Base-by-base conservation (phyloP, 2,888 invertebrate species). In the Panorpa germanica region DNA sequence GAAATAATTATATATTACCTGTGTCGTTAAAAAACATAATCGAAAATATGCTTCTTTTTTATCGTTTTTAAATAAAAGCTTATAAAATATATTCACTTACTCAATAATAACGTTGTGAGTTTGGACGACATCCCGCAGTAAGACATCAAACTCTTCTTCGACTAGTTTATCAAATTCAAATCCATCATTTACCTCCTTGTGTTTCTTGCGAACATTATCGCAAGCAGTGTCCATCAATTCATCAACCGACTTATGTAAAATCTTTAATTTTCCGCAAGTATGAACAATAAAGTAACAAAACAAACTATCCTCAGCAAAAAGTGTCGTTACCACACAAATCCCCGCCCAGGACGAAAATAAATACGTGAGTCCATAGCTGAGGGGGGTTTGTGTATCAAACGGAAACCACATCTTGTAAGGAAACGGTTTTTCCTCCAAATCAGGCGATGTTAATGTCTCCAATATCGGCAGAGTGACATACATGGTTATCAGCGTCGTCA, bases 351-450 rank as follows among this genome's bases (percentile, higher is more conserved):
- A 43, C 0, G 53, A 52, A 28, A 52, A 49, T 3, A 50, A 31
- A 28, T 53, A 53, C 2, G 53, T 53, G 4, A 48, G 11, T 3
- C 41, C 35, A 37, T 54, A 53, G 12, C 33, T 31, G 3, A 15
- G 2, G 16, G 41, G 45, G 4, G 36, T 38, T 27, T 51, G 40
- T 2, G 52, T 47, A 36, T 50, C 39, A 31, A 39, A 53, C 2
- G 51, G 52, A 34, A 54, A 54, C 3, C 45, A 29, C 53, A 53
- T 53, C 42, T 50, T 50, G 29, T 54, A 53, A 1, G 53, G 53
- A 38, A 53, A 54, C n/a, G 52, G 53, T 32, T 48, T 52, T 14
- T 42, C 40, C 0, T 14, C 17, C 5, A 15, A 12, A 16, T 26
- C 21, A 13, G 7, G 9, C 8, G 18, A 17, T 2, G n/a, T n/a